A percentile compares a stretch with the other conserved stretches of the same genome.
These are phyloP conservation scores for Melanotaenia trifasciata DNA, from an alignment of 2,797 vertebrate genomes.

Conservation along the genomic window DNA sequence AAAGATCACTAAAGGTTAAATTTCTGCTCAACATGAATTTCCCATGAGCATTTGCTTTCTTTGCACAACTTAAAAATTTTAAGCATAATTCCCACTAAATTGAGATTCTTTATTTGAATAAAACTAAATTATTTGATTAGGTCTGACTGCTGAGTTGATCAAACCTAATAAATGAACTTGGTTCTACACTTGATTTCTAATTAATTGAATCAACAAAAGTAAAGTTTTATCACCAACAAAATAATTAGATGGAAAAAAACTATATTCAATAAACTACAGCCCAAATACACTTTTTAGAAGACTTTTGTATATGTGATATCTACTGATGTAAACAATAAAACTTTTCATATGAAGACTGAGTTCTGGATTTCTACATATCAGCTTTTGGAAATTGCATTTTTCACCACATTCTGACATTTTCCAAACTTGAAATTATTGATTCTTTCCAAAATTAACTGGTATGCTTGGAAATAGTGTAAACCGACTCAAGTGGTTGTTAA, in stretches of 20 bases:
- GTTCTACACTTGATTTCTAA: background rate
- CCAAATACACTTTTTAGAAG: background rate
- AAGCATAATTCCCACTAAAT: too few species aligned
- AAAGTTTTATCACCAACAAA: background rate
- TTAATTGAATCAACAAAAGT: too few species aligned
- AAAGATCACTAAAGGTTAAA: too few species aligned
- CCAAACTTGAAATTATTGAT: background rate
- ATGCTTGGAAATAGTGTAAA: background rate
- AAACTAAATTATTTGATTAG: background rate
- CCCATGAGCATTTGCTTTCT: too few species aligned
- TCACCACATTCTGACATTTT: background rate
- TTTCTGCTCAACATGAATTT: too few species aligned
- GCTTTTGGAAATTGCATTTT: background rate
- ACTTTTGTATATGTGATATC: background rate
- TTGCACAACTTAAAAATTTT: too few species aligned
- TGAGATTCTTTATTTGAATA: background rate
- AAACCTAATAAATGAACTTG: background rate
- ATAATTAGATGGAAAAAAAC: background rate
- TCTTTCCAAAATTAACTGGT: background rate
- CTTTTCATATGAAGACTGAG: too few species aligned
- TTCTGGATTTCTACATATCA: background rate
- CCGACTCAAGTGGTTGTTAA: background rate
- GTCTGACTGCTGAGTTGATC: background rate
- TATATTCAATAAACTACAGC: background rate
- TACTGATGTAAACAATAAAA: too few species aligned